Evolutionary conservation across 1,140 invertebrate species (phyloP), one percentile per base, ranked within the genome.

Genomic region (Trypoxylus dichotomus): DNA sequence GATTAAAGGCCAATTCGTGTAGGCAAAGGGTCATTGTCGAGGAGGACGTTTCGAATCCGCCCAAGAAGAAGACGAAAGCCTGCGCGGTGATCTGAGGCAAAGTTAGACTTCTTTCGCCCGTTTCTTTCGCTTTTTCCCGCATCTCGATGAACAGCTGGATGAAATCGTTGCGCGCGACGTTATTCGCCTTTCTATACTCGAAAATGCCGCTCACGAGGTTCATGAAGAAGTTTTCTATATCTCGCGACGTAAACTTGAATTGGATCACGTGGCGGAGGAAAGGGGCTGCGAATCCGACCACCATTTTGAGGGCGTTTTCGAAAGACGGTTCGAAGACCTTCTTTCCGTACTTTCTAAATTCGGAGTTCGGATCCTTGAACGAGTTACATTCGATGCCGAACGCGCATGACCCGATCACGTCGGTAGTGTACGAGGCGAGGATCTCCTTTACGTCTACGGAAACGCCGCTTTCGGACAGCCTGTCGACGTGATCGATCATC

Each of bases 141-240:
- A 91, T 80, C 24, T 92, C 88, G 11, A 90, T 82, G 58, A 91
- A 63, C 1, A 90, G 76, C 78, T 91, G 87, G 24, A 91, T 78
- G 76, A 90, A 90, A 81, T 91, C 91, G 71, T 88, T 84, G 13
- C 86, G 80, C 0, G 80, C 83, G 0, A 87, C 80, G 0, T 85
- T 85, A 25, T 87, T 86, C 13, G 84, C 78, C 78, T 88, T 85
- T 2, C 90, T 83, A 76, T 88, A 86, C 13, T 86, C 78, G 13
- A 89, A 83, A 1, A 87, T 88, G 6, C 88, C 83, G 13, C 80
- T 79, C 0, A 88, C 84, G 5, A 85, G 76, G 0, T 82, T 74
- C 68, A 82, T 77, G 43, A 88, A 88, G 77, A 87, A 88, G 82
- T 27, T 0, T 76, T 76, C 43, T 15, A 75, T 8, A 10, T 75